Base-by-base conservation (phyloP, 2,113 vertebrate genomes). In the Misgurnus anguillicaudatus region DNA sequence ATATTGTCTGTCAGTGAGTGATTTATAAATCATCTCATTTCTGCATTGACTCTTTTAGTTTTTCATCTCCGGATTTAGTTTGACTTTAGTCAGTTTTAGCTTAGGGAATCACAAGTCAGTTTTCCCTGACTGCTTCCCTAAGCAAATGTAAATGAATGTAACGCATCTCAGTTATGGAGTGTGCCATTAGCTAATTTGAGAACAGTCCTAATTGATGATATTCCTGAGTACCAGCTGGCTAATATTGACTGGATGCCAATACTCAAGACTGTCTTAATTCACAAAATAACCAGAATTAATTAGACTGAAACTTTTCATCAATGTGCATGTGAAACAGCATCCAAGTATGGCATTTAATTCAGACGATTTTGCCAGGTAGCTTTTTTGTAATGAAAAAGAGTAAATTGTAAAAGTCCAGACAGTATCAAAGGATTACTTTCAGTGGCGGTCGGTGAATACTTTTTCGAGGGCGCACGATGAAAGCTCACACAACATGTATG, bases 141-240 rank as follows among this genome's bases (percentile, higher is more conserved):
- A 81, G 61, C 71, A 67, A 51, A 3, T 77, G 41, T 38, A 24
- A 41, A 74, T 68, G 55, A 63, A 80, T 19, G 31, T 19, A 53
- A 67, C 47, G 24, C 71, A 84, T 84, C 73, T 53, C 41, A 57
- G 68, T 5, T 38, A 38, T 70, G 3, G 60, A 77, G 38, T 76
- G 14, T n/a, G 58, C 83, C 81, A 87, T 87, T 88, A 87, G 78
- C 80, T 87, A 83, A 89, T 84, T 81, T 78, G 55, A 73, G 79
- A 85, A 79, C 48, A 39, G 63, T 80, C 73, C 39, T 85, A 66
- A 84, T 86, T 81, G 73, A 83, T 76, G 41, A 38, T 64, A 7
- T 64, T 38, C 74, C 73, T 62, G 66, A 81, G 67, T 64, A 65
- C 45, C 76, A 68, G 53, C 78, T 60, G 75, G 60, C 51, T 55